Conservation (phyloP, 2,888 invertebrate genomes). For the Limnephilus marmoratus region DNA sequence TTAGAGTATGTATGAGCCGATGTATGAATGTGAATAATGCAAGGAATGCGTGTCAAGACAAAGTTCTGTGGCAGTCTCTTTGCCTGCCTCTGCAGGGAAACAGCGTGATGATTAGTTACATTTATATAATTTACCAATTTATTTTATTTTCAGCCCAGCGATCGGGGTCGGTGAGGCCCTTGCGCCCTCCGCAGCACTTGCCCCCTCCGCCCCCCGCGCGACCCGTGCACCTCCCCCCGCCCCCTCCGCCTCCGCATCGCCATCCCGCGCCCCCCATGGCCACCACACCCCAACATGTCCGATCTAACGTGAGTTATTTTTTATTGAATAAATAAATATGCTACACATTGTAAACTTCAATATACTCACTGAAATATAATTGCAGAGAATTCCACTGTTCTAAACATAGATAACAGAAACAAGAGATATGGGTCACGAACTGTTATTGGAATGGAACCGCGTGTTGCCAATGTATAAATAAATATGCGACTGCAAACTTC, state of each 20-base stretch:
- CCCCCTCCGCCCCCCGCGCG: conserved; percentile 77
- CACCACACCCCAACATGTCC: conserved; percentile 71
- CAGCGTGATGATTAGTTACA: neutral
- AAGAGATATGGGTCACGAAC: too few relatives aligned
- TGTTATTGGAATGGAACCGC: too few relatives aligned
- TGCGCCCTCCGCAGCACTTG: conserved; percentile 78
- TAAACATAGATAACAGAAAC: neutral
- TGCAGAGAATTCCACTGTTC: neutral
- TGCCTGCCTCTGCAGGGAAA: too few relatives aligned
- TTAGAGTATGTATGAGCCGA: too few relatives aligned
- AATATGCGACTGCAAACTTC: too few relatives aligned
- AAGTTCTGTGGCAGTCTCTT: neutral
- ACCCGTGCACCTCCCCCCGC: conserved; percentile 69
- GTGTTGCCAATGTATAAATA: too few relatives aligned
- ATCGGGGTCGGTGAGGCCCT: conserved; percentile 74
- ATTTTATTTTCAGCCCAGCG: conserved; percentile 68
- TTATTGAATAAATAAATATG: neutral
- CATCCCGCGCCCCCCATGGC: conserved; percentile 72
- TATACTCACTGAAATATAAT: neutral
- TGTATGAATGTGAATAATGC: neutral
- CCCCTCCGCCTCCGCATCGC: conserved; percentile 73
- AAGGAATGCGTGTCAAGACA: neutral
- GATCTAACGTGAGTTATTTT: conserved; percentile 67
- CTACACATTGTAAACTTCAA: neutral
- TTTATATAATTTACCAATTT: neutral